phyloP scores from a whole-genome alignment of 2,888 invertebrate species.

The Temnothorax unifasciatus region DNA sequence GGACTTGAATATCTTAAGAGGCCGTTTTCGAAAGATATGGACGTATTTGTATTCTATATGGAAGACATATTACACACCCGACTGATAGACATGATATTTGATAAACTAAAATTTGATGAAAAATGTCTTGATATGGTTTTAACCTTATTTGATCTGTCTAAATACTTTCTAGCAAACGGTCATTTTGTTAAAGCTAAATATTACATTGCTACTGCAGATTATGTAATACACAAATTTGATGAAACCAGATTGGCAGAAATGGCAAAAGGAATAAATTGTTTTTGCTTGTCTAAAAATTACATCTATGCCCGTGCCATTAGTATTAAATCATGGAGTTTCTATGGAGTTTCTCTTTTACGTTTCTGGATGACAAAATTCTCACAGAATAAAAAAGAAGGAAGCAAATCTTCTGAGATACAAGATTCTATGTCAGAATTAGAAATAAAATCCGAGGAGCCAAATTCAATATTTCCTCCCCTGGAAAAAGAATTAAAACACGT shows the following conservation, averaged over 20 bases:
- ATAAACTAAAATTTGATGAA: background rate
- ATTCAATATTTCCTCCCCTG: background rate
- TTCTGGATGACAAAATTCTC: background rate
- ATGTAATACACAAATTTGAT: background rate
- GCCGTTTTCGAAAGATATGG: background rate
- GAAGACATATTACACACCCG: background rate
- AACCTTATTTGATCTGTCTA: background rate
- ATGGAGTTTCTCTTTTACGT: constrained; percentile 16
- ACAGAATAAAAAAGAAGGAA: background rate
- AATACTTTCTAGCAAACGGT: background rate
- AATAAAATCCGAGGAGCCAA: background rate
- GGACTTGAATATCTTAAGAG: background rate
- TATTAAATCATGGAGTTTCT: background rate
- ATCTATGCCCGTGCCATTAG: background rate
- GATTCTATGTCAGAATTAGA: background rate
- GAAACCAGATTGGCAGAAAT: background rate
- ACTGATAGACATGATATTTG: background rate
- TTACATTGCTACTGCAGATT: constrained; percentile 1
- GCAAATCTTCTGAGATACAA: background rate
- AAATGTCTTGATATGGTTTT: background rate
- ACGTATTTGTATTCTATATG: background rate
- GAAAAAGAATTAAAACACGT: background rate
- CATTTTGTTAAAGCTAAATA: background rate
- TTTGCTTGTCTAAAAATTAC: background rate
- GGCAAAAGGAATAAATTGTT: background rate